Base-by-base conservation (phyloP, 35 echinoderm and acorn worm species). In the Ophioderma brevispina region DNA sequence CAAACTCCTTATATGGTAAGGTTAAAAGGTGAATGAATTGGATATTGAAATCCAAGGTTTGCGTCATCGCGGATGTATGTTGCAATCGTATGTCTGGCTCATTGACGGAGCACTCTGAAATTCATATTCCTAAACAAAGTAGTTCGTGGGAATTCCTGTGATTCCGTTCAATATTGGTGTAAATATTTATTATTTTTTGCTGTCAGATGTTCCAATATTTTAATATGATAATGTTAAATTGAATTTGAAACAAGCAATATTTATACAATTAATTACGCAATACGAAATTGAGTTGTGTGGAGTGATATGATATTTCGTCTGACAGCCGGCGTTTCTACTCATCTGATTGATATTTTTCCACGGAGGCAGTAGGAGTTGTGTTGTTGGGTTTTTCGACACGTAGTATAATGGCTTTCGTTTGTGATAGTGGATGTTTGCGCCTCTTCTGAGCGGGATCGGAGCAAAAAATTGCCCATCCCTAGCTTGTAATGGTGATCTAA, bases 21-120 rank as follows among this genome's bases (percentile, higher is more conserved):
- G 23, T 31, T 37, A 33, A 37, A 59, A 59, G 83, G 52, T 59
- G 83, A 59, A 52, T 85, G 52, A 59, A 52, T 59, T 85, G 52
- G 83, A 85, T 85, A 85, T 85, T 85, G 35, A 85, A 85, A 85
- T 85, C 14, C 40, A 33, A 70, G 37, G 83, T 35, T 85, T 85
- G 83, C 83, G 83, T 85, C 83, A 85, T 85, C 49, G 35, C 83
- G 83, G 83, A 59, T 85, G 83, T 64, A 85, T 85, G 83, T 85
- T 64, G 83, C 83, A 85, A 85, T 85, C 83, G 52, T 63, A 63
- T 52, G 59, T 70, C 59, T 85, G 83, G 83, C 63, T 59, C 83
- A 59, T 64, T 85, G 83, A 64, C 83, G 14, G 17, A 59, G 52
- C 83, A 85, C 83, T 70, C 25, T 21, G 15, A 37, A 36, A 64